Conservation (phyloP, 2,888 invertebrate genomes). For the Rhamphomyia laevipes region DNA sequence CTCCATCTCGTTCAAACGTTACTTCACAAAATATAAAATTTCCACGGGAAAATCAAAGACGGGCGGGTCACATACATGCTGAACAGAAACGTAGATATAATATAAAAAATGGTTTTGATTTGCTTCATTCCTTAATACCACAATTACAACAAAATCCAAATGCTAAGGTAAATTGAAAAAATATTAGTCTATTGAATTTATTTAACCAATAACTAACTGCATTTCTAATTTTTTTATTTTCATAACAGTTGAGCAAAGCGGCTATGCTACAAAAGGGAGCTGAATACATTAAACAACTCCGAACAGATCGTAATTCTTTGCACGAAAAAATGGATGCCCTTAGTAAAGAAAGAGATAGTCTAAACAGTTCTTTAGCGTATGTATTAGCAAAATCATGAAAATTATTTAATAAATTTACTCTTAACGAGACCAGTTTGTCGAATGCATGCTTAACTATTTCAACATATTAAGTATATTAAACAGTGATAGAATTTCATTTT, state of each 20-base stretch:
- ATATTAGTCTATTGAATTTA: neutral
- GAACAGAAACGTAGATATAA: conserved; percentile 93
- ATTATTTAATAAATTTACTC: neutral
- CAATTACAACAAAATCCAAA: conserved; percentile 81
- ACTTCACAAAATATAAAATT: conserved; percentile 36
- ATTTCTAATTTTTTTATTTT: conserved; percentile 1
- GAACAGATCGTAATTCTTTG: conserved; percentile 70
- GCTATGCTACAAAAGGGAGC: conserved; percentile 95
- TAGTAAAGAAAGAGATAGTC: conserved; percentile 76
- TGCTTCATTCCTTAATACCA: conserved; percentile 83
- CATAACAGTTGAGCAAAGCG: conserved; percentile 71
- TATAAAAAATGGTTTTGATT: conserved; percentile 94
- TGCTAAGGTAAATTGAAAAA: conserved; percentile 54
- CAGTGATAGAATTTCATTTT: too few species aligned
- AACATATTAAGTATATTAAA: too few species aligned
- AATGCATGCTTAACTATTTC: neutral
- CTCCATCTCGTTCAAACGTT: conserved; percentile 42
- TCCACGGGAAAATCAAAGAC: conserved; percentile 52
- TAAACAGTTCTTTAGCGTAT: conserved; percentile 84
- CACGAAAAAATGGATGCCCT: conserved; percentile 84
- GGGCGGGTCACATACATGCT: conserved; percentile 86
- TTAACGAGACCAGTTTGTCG: neutral
- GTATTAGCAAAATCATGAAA: conserved; percentile 8
- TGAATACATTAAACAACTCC: conserved; percentile 83
- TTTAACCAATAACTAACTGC: neutral